Evolutionary conservation across 2,113 vertebrate species (phyloP).

Genomic region (Chlorodrepanis virens): DNA sequence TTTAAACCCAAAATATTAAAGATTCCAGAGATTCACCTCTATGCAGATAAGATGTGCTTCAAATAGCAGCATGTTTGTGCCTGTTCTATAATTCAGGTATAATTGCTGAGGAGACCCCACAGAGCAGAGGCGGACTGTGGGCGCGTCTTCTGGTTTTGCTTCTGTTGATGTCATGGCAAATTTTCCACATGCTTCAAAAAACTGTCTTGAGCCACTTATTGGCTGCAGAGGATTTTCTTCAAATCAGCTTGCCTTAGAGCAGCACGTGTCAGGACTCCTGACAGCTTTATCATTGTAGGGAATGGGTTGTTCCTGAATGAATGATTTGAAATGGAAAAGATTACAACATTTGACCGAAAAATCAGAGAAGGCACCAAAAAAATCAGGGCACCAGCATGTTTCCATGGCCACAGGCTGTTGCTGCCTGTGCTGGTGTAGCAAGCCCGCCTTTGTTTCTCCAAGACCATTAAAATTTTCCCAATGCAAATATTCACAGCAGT

Average conservation of each 20-base stretch:
- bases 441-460: background rate
- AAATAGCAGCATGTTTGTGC: background rate
- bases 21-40: background rate
- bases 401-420: background rate
- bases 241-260: background rate
- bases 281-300: slow-evolving; percentile 3
- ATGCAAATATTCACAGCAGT: background rate
- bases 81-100: background rate
- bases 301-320: background rate
- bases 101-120: background rate
- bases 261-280: background rate
- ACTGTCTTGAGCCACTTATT: background rate
- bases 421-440: background rate
- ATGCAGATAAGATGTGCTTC: background rate
- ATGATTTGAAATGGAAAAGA: slow-evolving; percentile 32
- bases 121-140: background rate
- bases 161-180: background rate
- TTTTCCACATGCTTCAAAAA: background rate
- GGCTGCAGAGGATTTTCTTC: background rate
- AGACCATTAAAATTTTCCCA: background rate
- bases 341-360: background rate
- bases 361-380: background rate
- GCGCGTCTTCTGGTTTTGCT: background rate
- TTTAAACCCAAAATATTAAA: background rate
- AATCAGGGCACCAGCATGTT: background rate